phyloP scores from a whole-genome alignment of 2,113 vertebrate species.

The Motacilla tschutschensis region DNA sequence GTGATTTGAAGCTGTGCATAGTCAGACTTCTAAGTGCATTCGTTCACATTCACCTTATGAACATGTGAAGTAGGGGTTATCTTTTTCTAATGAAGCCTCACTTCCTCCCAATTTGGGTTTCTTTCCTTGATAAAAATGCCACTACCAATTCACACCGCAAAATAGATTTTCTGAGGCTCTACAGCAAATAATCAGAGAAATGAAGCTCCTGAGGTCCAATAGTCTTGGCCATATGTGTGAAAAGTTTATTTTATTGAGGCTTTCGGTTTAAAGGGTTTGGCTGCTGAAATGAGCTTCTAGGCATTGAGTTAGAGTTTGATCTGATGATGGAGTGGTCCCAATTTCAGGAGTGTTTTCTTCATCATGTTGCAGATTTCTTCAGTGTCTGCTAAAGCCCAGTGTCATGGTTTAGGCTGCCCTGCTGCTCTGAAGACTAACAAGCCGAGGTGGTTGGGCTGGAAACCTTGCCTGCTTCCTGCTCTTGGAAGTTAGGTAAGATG shows the following conservation, averaged over 20 bases:
- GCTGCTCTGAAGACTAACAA: background rate
- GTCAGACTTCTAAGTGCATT: background rate
- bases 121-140: background rate
- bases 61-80: background rate
- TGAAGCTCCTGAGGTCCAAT: background rate
- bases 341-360: background rate
- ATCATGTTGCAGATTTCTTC: background rate
- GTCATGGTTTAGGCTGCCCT: background rate
- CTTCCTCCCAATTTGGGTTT: background rate
- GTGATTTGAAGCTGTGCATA: background rate
- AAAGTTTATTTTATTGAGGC: background rate
- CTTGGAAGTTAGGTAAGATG: background rate
- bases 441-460: background rate
- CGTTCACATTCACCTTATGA: background rate
- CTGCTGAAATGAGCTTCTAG: background rate
- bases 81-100: background rate
- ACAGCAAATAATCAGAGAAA: background rate
- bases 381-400: background rate
- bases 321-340: background rate
- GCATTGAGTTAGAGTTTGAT: background rate
- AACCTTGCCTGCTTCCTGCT: background rate
- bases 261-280: background rate
- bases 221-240: background rate
- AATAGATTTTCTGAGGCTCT: background rate
- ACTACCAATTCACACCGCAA: background rate